phyloP scores from a whole-genome alignment of 2,113 vertebrate species.

The Hippocampus guttulatus region DNA sequence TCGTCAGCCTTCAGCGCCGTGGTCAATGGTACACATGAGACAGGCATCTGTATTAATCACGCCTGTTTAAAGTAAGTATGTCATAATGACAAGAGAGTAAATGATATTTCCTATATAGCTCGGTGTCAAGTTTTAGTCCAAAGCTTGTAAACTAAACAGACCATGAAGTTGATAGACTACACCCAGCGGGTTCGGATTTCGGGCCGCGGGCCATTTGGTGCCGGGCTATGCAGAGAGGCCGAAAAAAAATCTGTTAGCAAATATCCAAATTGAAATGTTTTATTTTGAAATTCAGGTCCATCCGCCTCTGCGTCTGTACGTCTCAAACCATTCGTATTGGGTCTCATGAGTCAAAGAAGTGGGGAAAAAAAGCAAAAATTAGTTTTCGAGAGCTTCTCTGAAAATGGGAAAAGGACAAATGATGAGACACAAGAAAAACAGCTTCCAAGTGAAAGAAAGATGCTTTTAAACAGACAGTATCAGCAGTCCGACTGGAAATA shows the following conservation, averaged over 20 bases:
- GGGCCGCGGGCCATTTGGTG: not conserved
- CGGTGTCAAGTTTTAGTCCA: not conserved
- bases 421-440: too few relatives aligned
- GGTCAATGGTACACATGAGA: not conserved
- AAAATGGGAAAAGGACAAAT: too few relatives aligned
- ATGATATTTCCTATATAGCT: not conserved
- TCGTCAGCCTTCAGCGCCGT: not conserved
- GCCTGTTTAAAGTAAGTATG: not conserved
- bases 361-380: too few relatives aligned
- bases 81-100: not conserved
- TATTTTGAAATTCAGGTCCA: not conserved
- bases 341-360: too few relatives aligned
- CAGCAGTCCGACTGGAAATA: too few relatives aligned
- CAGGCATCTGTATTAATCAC: not conserved
- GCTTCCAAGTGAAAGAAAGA: too few relatives aligned
- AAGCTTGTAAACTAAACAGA: not conserved
- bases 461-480: too few relatives aligned
- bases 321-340: not conserved
- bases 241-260: too few relatives aligned
- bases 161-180: not conserved
- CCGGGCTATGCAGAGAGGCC: too few relatives aligned
- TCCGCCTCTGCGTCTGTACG: not conserved
- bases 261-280: not conserved
- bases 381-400: too few relatives aligned
- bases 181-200: not conserved